Percentiles rank a stretch among this genome's conserved stretches.
Evolutionary conservation across 2,797 vertebrate genomes (phyloP).

Genomic region (Helicolenus hilgendorfi): DNA sequence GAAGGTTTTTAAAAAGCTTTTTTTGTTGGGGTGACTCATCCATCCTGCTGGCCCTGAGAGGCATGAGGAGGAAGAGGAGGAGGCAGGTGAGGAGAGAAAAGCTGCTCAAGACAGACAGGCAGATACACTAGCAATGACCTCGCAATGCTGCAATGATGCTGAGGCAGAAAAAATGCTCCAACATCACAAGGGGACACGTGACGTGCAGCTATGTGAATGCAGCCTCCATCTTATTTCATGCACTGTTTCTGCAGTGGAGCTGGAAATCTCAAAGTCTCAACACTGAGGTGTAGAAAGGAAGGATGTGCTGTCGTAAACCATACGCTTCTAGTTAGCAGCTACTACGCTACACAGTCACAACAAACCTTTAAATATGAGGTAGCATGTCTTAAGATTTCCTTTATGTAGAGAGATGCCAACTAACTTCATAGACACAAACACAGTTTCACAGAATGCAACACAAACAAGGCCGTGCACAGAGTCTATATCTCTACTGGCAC

Average conservation of each 20-base stretch:
- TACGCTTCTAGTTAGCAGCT: not conserved
- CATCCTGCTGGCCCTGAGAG: slow-evolving; percentile 27
- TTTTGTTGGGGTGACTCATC: slow-evolving; percentile 51
- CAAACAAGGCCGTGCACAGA: not conserved
- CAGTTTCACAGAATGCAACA: not conserved
- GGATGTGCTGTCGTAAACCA: not conserved
- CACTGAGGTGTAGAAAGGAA: not conserved
- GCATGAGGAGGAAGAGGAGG: slow-evolving; percentile 22
- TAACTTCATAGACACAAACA: not conserved
- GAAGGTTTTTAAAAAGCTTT: slow-evolving; percentile 38
- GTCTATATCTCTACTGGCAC: not conserved
- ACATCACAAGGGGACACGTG: not conserved
- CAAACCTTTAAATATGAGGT: not conserved
- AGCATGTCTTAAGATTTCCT: not conserved
- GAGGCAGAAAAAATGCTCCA: not conserved
- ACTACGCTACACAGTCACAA: not conserved
- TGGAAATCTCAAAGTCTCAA: not conserved
- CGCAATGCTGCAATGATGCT: slow-evolving; percentile 1
- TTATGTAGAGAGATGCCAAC: not conserved
- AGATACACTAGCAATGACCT: slow-evolving; percentile 14
- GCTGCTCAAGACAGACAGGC: slow-evolving; percentile 29
- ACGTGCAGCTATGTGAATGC: not conserved
- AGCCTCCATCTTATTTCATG: slow-evolving; percentile 14
- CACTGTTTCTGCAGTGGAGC: not conserved
- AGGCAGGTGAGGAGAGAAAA: slow-evolving; percentile 43